Conservation (phyloP, 2,797 vertebrate species). For the Adelosebastes latens region DNA sequence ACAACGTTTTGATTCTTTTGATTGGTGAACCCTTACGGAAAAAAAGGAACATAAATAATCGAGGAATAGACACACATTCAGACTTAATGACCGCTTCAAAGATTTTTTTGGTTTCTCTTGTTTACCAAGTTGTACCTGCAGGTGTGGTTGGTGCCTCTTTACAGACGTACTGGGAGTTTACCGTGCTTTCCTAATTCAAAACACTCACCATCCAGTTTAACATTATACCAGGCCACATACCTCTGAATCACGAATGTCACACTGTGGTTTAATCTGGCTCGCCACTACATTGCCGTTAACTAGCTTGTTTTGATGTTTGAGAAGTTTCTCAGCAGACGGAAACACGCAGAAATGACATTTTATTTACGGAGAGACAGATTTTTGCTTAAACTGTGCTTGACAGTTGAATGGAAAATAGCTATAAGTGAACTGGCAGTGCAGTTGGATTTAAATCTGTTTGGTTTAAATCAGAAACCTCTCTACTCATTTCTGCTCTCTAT, state of each 20-base stretch:
- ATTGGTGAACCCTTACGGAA: no score
- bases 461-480: conserved; percentile 12
- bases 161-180: background rate
- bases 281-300: background rate
- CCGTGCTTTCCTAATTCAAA: background rate
- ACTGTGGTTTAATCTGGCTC: conserved; percentile 18
- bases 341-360: conserved; percentile 16
- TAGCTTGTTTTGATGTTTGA: conserved; percentile 34
- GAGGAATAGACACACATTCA: no score
- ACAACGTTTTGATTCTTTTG: no score
- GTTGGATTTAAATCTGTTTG: conserved; percentile 25
- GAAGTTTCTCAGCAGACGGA: conserved; percentile 7
- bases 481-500: conserved; percentile 22
- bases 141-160: background rate
- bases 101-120: no score
- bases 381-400: background rate
- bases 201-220: no score
- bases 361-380: conserved; percentile 18
- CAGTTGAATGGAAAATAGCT: conserved; percentile 54
- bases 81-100: no score
- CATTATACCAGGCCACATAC: background rate
- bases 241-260: conserved; percentile 8
- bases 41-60: no score
- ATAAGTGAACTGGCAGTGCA: conserved; percentile 24
- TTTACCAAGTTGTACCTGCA: background rate